A percentile compares a stretch with the other conserved stretches of the same genome.
Conservation (phyloP, 2,113 vertebrate species). For the Myrmophylax atrothorax region DNA sequence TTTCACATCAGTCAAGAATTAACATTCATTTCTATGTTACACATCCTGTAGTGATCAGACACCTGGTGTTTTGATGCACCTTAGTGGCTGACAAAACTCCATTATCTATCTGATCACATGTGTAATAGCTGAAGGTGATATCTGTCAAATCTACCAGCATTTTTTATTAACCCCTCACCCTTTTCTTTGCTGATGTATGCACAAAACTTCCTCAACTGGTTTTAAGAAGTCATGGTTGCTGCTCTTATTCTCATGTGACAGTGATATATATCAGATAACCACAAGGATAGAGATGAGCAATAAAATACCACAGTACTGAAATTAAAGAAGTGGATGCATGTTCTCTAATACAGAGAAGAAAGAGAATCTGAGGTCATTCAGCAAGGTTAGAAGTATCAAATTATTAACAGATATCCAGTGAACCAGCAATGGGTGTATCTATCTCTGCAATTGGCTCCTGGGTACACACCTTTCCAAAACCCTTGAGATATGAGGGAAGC, state of each 20-base stretch:
- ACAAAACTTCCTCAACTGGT: not conserved
- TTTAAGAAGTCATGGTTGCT: not conserved
- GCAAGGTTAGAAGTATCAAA: slow-evolving; percentile 4
- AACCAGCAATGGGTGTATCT: not conserved
- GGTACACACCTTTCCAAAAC: not conserved
- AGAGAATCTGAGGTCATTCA: slow-evolving; percentile 38
- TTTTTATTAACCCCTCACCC: not conserved
- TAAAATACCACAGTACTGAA: slow-evolving; percentile 7
- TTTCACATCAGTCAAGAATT: not conserved
- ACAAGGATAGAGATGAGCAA: not conserved
- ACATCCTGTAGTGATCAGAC: not conserved
- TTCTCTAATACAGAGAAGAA: slow-evolving; percentile 10
- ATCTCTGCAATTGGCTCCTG: not conserved
- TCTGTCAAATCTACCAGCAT: not conserved
- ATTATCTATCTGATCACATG: not conserved
- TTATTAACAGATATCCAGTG: slow-evolving; percentile 30
- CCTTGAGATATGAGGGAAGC: not conserved
- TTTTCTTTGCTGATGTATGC: not conserved
- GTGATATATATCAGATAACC: slow-evolving; percentile 9
- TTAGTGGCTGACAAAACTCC: not conserved
- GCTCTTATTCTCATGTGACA: not conserved
- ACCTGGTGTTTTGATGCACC: not conserved
- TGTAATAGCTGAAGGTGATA: not conserved
- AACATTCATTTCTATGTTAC: not conserved
- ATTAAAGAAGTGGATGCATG: not conserved